Conservation (phyloP, 2,113 vertebrate species). For the Lamprotornis superbus region DNA sequence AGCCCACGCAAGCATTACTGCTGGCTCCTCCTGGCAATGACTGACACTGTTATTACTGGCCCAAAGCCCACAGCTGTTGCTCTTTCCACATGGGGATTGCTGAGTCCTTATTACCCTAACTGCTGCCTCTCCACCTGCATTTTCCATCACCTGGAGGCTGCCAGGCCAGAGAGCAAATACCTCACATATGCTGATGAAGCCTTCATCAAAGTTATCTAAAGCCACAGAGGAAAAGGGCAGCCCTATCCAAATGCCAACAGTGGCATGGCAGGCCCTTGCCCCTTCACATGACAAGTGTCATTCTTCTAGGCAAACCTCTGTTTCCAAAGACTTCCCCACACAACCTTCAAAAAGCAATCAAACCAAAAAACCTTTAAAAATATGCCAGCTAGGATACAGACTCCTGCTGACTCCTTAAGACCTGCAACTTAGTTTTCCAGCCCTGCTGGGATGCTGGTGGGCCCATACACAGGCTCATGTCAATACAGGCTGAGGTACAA, state of each 20-base stretch:
- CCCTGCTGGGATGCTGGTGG: not conserved
- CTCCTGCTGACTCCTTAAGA: not conserved
- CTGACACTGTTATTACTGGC: not conserved
- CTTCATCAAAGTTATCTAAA: not conserved
- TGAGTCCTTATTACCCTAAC: not conserved
- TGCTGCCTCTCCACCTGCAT: not conserved
- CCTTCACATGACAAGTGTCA: not conserved
- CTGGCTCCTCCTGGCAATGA: not conserved
- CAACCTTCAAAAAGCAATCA: not conserved
- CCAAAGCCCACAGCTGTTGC: not conserved
- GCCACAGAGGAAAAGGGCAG: not conserved
- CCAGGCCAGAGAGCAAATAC: not conserved
- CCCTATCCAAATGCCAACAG: not conserved
- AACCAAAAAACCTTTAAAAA: not conserved
- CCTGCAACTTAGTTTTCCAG: not conserved
- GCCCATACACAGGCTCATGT: not conserved
- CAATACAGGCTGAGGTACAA: not conserved
- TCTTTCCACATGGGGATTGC: not conserved
- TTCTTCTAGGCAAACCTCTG: not conserved
- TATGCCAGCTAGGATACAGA: not conserved
- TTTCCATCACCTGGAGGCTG: not conserved
- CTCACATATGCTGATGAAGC: not conserved
- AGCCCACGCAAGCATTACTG: not conserved
- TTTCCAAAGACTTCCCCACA: not conserved
- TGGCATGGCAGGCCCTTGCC: not conserved